These are phyloP conservation scores for Parnassius smintheus DNA, from an alignment of 2,888 invertebrate genomes.

Conservation along the genomic window DNA sequence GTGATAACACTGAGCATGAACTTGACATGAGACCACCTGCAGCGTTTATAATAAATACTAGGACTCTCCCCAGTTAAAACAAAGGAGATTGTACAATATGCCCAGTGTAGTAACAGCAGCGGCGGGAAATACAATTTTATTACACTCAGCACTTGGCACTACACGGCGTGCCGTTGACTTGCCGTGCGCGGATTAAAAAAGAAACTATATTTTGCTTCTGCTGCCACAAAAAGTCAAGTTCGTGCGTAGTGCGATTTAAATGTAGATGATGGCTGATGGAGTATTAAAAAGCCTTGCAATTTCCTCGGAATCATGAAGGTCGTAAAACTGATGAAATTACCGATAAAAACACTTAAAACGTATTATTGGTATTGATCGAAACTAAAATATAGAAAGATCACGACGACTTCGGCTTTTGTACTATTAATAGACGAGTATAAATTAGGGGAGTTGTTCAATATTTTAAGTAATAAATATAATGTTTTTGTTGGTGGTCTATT, in stretches of 20 bases:
- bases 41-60: slow-evolving; percentile 22
- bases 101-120: slow-evolving; percentile 7
- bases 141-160: slow-evolving; percentile 19
- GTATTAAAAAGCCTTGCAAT: slow-evolving; percentile 3
- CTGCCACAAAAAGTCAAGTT: slow-evolving; percentile 41
- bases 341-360: no score
- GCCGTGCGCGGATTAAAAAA: slow-evolving; percentile 26
- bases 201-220: slow-evolving; percentile 36
- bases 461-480: no score
- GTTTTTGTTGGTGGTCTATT: no score
- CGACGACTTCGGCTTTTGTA: no score
- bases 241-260: slow-evolving; percentile 31
- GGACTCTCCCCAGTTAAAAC: slow-evolving; percentile 27
- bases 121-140: slow-evolving; percentile 21
- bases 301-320: slow-evolving; percentile 1
- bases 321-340: not conserved
- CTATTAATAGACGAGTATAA: no score
- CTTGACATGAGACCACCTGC: slow-evolving; percentile 6
- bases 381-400: no score
- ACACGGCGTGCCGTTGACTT: slow-evolving; percentile 31
- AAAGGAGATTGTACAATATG: slow-evolving; percentile 38
- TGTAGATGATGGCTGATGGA: not conserved
- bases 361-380: no score
- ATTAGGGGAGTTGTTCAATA: no score
- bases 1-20: slow-evolving; percentile 1